Evolutionary conservation across 1,140 invertebrate species (phyloP).

Genomic region (Drosophila kurseongensis): DNA sequence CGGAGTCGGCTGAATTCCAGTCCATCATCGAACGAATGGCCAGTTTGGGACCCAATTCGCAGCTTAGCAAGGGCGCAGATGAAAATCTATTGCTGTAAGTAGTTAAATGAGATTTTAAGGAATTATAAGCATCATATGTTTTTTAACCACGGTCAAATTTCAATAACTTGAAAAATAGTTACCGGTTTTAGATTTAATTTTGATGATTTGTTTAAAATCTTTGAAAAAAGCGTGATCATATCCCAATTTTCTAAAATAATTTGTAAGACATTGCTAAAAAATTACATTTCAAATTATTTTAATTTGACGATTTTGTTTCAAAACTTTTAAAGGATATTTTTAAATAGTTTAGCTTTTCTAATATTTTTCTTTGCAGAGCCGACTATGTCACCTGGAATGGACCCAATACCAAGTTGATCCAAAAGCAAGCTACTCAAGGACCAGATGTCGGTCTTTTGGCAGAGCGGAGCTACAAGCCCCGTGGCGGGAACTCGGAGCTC

Average conservation of each 20-base stretch:
- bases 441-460: constrained; percentile 85
- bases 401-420: constrained; percentile 86
- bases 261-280: too few relatives aligned
- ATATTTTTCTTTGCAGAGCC: constrained; percentile 84
- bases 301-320: too few relatives aligned
- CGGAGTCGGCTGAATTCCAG: constrained; percentile 78
- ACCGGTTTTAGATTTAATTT: too few relatives aligned
- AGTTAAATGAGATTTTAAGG: neutral
- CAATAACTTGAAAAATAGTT: too few relatives aligned
- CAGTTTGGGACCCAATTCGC: constrained; percentile 87
- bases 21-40: constrained; percentile 85
- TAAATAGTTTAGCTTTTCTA: neutral
- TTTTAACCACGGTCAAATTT: too few relatives aligned
- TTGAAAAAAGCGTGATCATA: neutral
- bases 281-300: too few relatives aligned
- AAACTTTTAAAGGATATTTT: too few relatives aligned
- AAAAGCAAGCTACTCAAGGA: constrained; percentile 85
- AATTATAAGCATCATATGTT: too few relatives aligned
- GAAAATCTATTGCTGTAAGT: constrained; percentile 89
- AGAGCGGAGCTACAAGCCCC: constrained; percentile 85
- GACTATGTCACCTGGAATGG: constrained; percentile 91
- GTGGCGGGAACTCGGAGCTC: constrained; percentile 87
- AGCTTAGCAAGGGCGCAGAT: constrained; percentile 88
- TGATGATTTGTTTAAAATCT: too few relatives aligned
- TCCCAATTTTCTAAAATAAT: too few relatives aligned